Conservation (phyloP, 1,140 invertebrate species). For the Gonatopus flavifemur region DNA sequence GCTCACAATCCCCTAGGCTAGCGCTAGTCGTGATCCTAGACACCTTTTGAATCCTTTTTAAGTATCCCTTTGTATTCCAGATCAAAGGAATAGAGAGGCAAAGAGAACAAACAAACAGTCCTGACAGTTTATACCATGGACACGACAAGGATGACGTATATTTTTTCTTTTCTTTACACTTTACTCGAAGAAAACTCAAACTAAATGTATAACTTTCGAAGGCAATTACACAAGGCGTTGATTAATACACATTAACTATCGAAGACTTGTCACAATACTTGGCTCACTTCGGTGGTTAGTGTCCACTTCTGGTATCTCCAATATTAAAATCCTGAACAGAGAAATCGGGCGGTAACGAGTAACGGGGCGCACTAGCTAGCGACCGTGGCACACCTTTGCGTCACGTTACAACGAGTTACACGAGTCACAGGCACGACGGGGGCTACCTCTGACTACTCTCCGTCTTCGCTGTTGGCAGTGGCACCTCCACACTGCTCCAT, state of each 20-base stretch:
- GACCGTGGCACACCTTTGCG: slow-evolving; percentile 40
- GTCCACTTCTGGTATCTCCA: slow-evolving; percentile 8
- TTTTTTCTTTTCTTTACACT: too few relatives aligned
- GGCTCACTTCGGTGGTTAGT: slow-evolving; percentile 35
- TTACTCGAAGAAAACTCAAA: too few relatives aligned
- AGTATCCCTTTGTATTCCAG: neutral
- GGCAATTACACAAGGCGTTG: neutral
- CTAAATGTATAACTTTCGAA: neutral
- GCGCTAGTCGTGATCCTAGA: neutral
- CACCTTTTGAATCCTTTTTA: neutral
- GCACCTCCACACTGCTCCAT: slow-evolving; percentile 22
- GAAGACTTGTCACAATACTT: slow-evolving; percentile 32
- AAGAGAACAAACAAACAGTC: slow-evolving; percentile 13
- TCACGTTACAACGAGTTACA: slow-evolving; percentile 43
- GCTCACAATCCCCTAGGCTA: neutral
- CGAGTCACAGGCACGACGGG: slow-evolving; percentile 30
- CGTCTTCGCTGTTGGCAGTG: slow-evolving; percentile 33
- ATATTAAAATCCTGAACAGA: too few relatives aligned
- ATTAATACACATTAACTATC: slow-evolving; percentile 1
- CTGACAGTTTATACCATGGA: slow-evolving; percentile 26
- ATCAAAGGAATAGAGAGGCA: slow-evolving; percentile 2
- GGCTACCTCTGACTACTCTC: slow-evolving; percentile 33
- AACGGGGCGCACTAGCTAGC: slow-evolving; percentile 22
- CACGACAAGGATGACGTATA: neutral
- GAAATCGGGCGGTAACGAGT: slow-evolving; percentile 32